phyloP scores from a whole-genome alignment of 2,113 vertebrate genomes.

The Syngnathus typhle region DNA sequence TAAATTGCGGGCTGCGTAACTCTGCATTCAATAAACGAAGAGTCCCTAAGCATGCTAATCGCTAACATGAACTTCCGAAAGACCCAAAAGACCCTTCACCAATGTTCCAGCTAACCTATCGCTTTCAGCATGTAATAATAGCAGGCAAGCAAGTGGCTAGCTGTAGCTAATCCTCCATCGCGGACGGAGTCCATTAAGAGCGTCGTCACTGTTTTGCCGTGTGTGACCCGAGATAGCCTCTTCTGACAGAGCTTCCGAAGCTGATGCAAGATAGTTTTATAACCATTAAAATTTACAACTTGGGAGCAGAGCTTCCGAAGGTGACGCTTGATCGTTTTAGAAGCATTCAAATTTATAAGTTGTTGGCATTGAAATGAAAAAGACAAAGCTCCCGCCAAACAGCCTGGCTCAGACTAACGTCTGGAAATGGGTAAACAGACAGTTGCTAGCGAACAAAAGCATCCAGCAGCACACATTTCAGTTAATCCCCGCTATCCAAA shows the following conservation, averaged over 20 bases:
- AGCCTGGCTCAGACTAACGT: neutral
- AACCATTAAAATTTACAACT: too few species aligned
- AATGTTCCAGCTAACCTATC: too few species aligned
- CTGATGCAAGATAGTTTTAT: neutral
- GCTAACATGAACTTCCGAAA: too few species aligned
- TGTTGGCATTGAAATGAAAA: neutral
- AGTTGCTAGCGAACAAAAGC: neutral
- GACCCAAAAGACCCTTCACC: too few species aligned
- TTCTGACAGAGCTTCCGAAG: neutral
- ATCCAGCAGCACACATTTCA: neutral
- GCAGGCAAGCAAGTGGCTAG: neutral
- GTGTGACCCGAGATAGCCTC: neutral
- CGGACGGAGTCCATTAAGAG: neutral
- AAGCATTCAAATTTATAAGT: neutral
- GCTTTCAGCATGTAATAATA: too few species aligned
- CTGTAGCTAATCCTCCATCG: neutral
- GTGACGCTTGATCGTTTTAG: neutral
- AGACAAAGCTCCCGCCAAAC: neutral
- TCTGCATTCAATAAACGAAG: too few species aligned
- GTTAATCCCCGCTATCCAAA: neutral
- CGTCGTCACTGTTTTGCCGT: too few species aligned
- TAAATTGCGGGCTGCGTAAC: conserved; percentile 3
- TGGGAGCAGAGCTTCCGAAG: too few species aligned
- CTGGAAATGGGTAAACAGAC: neutral
- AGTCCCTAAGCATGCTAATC: too few species aligned